Evolutionary conservation across 2,888 invertebrate genomes (phyloP).

Genomic region (Brachypalpus laphriformis): DNA sequence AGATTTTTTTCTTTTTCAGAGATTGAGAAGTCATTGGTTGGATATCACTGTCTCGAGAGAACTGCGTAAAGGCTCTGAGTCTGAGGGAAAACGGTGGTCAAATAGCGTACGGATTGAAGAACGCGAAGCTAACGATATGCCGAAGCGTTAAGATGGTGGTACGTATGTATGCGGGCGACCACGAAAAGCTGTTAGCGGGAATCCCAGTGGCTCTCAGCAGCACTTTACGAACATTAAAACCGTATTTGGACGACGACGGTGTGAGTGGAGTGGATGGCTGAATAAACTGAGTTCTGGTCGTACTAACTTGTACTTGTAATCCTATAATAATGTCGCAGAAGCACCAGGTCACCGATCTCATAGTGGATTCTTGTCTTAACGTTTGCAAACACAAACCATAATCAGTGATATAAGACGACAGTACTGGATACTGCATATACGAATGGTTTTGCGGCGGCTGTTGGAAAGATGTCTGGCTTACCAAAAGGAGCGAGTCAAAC

Average conservation of each 20-base stretch:
- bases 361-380: not conserved
- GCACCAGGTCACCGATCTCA: not conserved
- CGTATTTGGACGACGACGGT: no score
- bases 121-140: not conserved
- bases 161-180: not conserved
- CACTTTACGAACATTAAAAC: no score
- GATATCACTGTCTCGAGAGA: no score
- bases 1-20: no score
- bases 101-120: not conserved
- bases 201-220: no score
- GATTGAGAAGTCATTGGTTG: no score
- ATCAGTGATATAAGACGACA: not conserved
- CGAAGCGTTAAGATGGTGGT: not conserved
- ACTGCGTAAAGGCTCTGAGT: no score
- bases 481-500: no score
- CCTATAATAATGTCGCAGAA: slow-evolving; percentile 16
- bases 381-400: not conserved
- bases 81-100: no score
- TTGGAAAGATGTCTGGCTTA: not conserved
- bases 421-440: slow-evolving; percentile 7
- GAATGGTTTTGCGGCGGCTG: not conserved
- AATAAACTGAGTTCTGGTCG: not conserved
- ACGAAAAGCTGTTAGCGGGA: no score
- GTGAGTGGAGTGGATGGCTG: not conserved
- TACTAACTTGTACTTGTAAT: not conserved